Evolutionary conservation across 2,113 vertebrate genomes (phyloP), one percentile per base, ranked within the genome.

Genomic region (Takifugu flavidus): DNA sequence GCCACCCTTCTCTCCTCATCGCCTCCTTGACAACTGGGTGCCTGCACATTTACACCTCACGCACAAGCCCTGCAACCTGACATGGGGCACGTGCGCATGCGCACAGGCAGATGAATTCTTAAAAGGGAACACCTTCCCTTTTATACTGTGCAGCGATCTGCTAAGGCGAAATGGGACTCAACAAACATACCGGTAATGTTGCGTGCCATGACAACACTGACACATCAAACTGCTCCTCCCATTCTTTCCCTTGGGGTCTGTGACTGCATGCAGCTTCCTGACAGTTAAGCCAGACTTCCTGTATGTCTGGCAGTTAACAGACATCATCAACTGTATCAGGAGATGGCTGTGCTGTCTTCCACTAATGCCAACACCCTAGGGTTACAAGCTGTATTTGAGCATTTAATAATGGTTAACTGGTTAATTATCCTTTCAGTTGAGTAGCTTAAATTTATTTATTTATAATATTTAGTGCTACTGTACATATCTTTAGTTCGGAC

Each of bases 11-110:
- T 69, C 82, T 14, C 45, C n/a, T 13, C 45, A 47, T 6, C 45
- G n/a, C 45, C 45, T 47, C 14, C 81, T 79, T 75, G 74, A 77
- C 8, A 67, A 75, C 73, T 62, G 77, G 82, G 83, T 83, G 80
- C 67, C 76, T 79, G 82, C 72, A 72, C 85, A 89, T 91, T 91
- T 88, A 86, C 91, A 90, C 88, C 86, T 88, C 74, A 56, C 65
- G 25, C 62, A 73, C 67, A 60, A 49, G 5, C 47, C 58, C 71
- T 27, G 25, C 64, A 57, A 62, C 34, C 52, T 13, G 62, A 82
- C 81, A 79, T 6, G 34, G 2, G 2, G 34, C n/a, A 47, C 42
- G 11, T 5, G 0, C 49, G 10, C 46, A 27, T 51, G 6, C 2
- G 45, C 56, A 4, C 10, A 3, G 20, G 20, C 20, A 20, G 20